These are phyloP conservation scores for Drosophila prostipennis DNA, from an alignment of 2,888 invertebrate species.

Conservation along the genomic window DNA sequence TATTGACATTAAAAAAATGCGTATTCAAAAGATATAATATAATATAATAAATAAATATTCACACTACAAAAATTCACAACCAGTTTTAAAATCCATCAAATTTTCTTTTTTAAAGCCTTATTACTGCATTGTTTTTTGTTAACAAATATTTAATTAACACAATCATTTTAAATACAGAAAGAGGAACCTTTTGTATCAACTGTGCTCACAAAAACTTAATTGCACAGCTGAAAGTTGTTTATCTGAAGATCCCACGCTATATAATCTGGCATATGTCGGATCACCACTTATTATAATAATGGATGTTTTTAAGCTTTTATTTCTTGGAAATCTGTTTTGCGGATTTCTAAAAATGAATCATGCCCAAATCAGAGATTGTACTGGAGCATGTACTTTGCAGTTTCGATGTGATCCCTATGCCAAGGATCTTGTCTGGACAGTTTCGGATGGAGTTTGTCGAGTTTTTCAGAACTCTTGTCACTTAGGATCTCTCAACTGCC, in stretches of 20 bases:
- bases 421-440: conserved; percentile 30
- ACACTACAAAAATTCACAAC: not conserved
- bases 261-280: not conserved
- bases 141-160: not conserved
- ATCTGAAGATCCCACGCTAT: not conserved
- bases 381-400: not conserved
- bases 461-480: conserved; percentile 50
- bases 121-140: no score
- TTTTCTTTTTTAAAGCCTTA: no score
- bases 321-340: conserved; percentile 3
- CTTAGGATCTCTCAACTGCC: conserved; percentile 41
- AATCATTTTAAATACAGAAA: not conserved
- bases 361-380: conserved; percentile 21
- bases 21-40: not conserved
- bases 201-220: conserved; percentile 3
- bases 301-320: conserved; percentile 3
- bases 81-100: not conserved
- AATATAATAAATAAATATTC: no score
- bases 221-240: not conserved
- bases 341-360: not conserved
- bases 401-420: conserved; percentile 40
- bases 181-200: not conserved
- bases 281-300: not conserved
- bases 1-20: not conserved
- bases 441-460: conserved; percentile 34